A percentile compares a stretch with the other conserved stretches of the same genome.
Evolutionary conservation across 1,140 invertebrate genomes (phyloP).

Genomic region (Latrodectus geometricus): DNA sequence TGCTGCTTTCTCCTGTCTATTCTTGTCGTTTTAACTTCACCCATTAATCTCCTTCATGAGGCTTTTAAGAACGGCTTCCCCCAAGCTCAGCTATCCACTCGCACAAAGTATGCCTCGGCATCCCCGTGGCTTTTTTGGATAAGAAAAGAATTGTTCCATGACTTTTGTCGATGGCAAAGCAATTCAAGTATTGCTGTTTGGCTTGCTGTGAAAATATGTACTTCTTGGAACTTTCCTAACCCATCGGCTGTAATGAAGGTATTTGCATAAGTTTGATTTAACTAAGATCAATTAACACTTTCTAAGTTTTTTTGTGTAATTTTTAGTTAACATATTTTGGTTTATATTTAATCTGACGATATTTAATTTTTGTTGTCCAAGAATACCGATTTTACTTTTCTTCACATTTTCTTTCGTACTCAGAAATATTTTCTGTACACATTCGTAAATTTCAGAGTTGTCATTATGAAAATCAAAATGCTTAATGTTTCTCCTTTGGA

Average conservation of each 20-base stretch:
- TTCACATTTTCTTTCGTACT: too few species aligned
- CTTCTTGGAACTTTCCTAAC: slow-evolving; percentile 19
- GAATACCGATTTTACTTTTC: too few species aligned
- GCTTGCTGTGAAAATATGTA: slow-evolving; percentile 31
- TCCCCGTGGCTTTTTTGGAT: slow-evolving; percentile 50
- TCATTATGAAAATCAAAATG: too few species aligned
- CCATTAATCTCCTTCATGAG: slow-evolving; percentile 16
- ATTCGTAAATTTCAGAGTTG: too few species aligned
- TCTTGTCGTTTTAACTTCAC: slow-evolving; percentile 31
- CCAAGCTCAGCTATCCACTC: slow-evolving; percentile 17
- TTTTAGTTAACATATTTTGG: too few species aligned
- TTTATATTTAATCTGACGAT: too few species aligned
- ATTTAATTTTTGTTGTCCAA: too few species aligned
- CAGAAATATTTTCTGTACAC: too few species aligned
- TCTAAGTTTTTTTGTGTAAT: too few species aligned
- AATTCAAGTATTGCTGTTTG: slow-evolving; percentile 40
- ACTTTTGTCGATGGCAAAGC: slow-evolving; percentile 36
- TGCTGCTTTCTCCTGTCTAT: slow-evolving; percentile 32
- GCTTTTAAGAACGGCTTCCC: slow-evolving; percentile 46
- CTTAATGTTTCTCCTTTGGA: too few species aligned
- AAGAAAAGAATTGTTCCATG: slow-evolving; percentile 33
- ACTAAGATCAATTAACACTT: too few species aligned
- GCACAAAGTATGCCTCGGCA: slow-evolving; percentile 26
- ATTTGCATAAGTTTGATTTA: not conserved
- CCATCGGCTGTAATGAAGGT: slow-evolving; percentile 45